Percentiles rank a stretch among this genome's conserved stretches.
Conservation (phyloP, 2,797 vertebrate species). For the Allobates femoralis region DNA sequence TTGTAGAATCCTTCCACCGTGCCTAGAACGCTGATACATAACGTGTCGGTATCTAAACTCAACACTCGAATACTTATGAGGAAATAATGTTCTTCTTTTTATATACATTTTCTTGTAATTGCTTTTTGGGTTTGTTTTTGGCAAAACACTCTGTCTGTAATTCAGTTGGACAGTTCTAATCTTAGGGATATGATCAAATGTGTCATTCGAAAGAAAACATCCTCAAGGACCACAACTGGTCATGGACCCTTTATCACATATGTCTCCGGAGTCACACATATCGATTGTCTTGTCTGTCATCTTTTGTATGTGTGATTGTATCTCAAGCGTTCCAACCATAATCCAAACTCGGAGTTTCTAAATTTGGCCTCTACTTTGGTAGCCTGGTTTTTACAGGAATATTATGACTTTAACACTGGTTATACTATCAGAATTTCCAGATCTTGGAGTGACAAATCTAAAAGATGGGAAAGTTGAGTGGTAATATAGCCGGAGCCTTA, state of each 20-base stretch:
- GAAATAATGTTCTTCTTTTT: not conserved
- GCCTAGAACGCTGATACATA: not conserved
- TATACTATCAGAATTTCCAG: not conserved
- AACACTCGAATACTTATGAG: too few species aligned
- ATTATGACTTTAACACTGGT: not conserved
- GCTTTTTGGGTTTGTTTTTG: not conserved
- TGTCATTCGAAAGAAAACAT: too few species aligned
- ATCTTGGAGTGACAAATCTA: not conserved
- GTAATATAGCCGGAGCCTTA: not conserved
- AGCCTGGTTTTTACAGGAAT: not conserved
- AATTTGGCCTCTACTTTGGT: not conserved
- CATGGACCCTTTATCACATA: too few species aligned
- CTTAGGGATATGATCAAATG: not conserved
- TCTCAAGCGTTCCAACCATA: not conserved
- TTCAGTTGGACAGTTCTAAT: not conserved
- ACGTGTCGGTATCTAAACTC: not conserved
- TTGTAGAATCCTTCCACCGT: not conserved
- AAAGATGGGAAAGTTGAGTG: not conserved
- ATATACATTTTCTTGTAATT: not conserved
- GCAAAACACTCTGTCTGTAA: not conserved
- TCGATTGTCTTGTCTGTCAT: too few species aligned
- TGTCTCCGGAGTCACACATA: too few species aligned
- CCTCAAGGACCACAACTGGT: too few species aligned
- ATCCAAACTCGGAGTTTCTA: not conserved
- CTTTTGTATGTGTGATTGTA: too few species aligned